Percentiles rank a stretch among this genome's conserved stretches.
These are phyloP conservation scores for Mormyrus lacerda DNA, from an alignment of 2,113 vertebrate species.

Conservation along the genomic window DNA sequence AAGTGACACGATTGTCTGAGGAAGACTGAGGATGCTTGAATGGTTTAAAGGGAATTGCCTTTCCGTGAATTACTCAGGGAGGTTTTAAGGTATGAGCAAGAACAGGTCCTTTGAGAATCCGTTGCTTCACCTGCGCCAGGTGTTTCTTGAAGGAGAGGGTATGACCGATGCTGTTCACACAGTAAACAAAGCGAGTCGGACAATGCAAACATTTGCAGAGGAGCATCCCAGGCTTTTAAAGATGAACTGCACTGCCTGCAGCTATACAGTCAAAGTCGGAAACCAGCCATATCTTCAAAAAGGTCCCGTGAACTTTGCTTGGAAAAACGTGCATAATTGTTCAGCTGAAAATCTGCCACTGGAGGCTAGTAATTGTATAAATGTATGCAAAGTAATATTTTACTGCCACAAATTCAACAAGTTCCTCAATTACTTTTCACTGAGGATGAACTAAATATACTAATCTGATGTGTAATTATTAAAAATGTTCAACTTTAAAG, in stretches of 20 bases:
- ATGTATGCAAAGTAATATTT: background rate
- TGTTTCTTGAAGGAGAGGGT: constrained; percentile 38
- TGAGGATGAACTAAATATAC: background rate
- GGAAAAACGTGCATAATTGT: background rate
- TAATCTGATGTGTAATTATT: background rate
- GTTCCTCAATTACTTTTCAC: background rate
- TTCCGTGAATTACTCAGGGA: background rate
- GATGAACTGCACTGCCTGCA: constrained; percentile 24
- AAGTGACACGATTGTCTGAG: background rate
- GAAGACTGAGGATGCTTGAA: background rate
- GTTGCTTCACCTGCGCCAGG: constrained; percentile 57
- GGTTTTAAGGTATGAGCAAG: background rate
- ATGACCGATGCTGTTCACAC: background rate
- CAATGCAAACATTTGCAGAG: constrained; percentile 32
- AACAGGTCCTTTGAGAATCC: constrained; percentile 38
- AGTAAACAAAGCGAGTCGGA: constrained; percentile 3
- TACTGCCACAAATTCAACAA: background rate
- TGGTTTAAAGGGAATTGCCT: background rate
- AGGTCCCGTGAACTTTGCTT: background rate
- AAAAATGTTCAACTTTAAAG: background rate
- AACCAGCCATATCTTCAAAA: background rate
- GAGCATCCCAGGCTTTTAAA: constrained; percentile 26
- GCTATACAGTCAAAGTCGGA: constrained; percentile 9
- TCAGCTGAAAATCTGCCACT: background rate
- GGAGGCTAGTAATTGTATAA: background rate